A percentile compares a stretch with the other conserved stretches of the same genome.
Conservation (phyloP, 2,113 vertebrate genomes). For the Epinephelus fuscoguttatus region DNA sequence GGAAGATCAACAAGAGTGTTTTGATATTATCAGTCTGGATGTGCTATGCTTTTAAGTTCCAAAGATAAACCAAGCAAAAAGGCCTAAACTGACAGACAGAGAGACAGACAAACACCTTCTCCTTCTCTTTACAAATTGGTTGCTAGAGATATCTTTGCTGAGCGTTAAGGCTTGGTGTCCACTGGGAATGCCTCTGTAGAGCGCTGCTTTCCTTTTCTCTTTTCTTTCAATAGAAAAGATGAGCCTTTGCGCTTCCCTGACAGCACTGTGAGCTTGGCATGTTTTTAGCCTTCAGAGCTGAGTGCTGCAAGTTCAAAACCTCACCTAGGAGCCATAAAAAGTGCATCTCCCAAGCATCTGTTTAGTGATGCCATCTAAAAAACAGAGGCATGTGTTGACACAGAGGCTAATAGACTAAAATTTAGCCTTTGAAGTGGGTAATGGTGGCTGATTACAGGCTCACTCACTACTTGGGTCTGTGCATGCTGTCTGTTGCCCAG, state of each 20-base stretch:
- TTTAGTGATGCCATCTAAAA: conserved; percentile 5
- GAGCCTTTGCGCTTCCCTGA: conserved; percentile 32
- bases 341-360: conserved; percentile 47
- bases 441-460: conserved; percentile 53
- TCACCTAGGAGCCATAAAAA: conserved; percentile 47
- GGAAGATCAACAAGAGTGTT: background rate
- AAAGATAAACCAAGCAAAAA: background rate
- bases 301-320: conserved; percentile 54
- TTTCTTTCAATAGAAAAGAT: conserved; percentile 30
- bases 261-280: conserved; percentile 44
- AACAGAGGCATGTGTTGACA: conserved; percentile 22
- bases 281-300: conserved; percentile 52
- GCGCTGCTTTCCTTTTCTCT: conserved; percentile 42
- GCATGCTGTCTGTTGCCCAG: conserved; percentile 59
- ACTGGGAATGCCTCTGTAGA: conserved; percentile 57
- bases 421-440: conserved; percentile 59
- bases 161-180: conserved; percentile 49
- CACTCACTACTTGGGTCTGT: conserved; percentile 29
- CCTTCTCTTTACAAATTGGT: conserved; percentile 66
- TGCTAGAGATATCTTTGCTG: conserved; percentile 53
- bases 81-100: conserved; percentile 42
- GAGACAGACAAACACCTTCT: conserved; percentile 49
- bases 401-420: conserved; percentile 42
- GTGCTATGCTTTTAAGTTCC: conserved; percentile 11
- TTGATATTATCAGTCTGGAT: background rate